Percentiles rank a stretch among this genome's conserved stretches.
These are phyloP conservation scores for Conistra vaccinii DNA, from an alignment of 2,888 invertebrate species.

Conservation along the genomic window DNA sequence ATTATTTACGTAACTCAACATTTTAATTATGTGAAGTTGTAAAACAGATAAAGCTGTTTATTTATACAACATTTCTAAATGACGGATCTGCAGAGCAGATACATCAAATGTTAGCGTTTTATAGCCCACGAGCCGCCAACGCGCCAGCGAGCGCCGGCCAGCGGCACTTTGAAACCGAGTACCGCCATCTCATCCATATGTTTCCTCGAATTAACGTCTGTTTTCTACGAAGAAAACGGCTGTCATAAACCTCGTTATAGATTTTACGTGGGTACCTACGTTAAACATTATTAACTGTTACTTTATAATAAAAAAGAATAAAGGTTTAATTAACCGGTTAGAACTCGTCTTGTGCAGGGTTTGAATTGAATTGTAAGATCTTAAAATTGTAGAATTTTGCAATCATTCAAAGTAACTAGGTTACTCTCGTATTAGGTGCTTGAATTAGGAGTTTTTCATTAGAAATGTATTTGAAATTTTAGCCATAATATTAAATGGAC, in stretches of 20 bases:
- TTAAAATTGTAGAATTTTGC: background rate
- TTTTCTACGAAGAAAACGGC: constrained; percentile 89
- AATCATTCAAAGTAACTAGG: constrained; percentile 4
- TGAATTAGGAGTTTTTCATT: background rate
- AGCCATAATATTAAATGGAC: background rate
- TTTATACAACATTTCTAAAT: constrained; percentile 82
- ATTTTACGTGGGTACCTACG: constrained; percentile 73
- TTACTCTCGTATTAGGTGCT: background rate
- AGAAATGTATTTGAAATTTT: background rate
- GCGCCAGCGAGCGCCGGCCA: constrained; percentile 31
- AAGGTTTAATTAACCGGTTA: background rate
- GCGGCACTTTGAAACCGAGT: constrained; percentile 89
- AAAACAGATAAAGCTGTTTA: constrained; percentile 86
- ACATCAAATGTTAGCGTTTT: constrained; percentile 87
- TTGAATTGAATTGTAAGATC: background rate
- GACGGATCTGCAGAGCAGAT: constrained; percentile 82
- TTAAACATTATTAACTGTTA: constrained; percentile 87
- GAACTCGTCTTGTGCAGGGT: background rate
- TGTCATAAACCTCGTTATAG: constrained; percentile 86
- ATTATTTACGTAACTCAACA: constrained; percentile 67
- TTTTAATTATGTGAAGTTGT: constrained; percentile 77
- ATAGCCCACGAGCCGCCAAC: constrained; percentile 75
- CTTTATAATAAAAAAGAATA: constrained; percentile 73
- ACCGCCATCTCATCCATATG: constrained; percentile 89
- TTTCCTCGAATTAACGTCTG: constrained; percentile 90